Evolutionary conservation across 2,888 invertebrate genomes (phyloP).

Genomic region (Tanypteryx hageni): DNA sequence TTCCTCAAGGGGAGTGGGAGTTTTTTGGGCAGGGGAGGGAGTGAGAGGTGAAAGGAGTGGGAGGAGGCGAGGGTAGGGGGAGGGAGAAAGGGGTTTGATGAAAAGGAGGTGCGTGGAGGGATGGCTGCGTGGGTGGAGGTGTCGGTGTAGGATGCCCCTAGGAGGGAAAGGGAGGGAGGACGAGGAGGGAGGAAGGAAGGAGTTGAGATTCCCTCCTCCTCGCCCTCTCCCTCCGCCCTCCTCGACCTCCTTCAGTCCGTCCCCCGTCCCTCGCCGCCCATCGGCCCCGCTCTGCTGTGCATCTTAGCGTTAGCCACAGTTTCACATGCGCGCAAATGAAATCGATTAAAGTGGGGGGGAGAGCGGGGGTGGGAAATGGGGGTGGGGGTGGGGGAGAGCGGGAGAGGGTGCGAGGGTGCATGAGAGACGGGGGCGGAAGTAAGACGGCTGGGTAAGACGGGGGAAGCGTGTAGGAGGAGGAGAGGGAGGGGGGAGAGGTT

Average conservation of each 20-base stretch:
- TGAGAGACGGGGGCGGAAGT: constrained; percentile 51
- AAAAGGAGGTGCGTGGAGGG: not conserved
- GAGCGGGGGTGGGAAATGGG: constrained; percentile 66
- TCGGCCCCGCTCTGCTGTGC: constrained; percentile 68
- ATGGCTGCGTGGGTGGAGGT: not conserved
- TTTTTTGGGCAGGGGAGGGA: not conserved
- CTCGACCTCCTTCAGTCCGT: constrained; percentile 73
- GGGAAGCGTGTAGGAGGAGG: constrained; percentile 71
- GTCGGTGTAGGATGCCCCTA: not conserved
- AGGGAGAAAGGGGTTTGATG: not conserved
- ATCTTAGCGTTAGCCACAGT: constrained; percentile 75
- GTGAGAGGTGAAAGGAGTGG: not conserved
- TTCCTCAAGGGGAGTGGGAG: not conserved
- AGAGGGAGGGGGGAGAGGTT: constrained; percentile 75
- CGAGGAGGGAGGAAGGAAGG: constrained; percentile 26
- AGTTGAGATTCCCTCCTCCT: constrained; percentile 69
- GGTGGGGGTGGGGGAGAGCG: constrained; percentile 68
- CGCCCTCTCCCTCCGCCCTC: constrained; percentile 70
- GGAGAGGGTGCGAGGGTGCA: constrained; percentile 71
- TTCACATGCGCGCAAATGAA: constrained; percentile 83
- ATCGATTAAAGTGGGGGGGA: constrained; percentile 82
- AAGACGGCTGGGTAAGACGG: constrained; percentile 6
- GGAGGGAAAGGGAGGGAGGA: not conserved
- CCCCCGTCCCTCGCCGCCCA: constrained; percentile 67
- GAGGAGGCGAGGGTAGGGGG: not conserved